These are phyloP conservation scores for Brassicogethes aeneus DNA, from an alignment of 2,888 invertebrate species.

Conservation along the genomic window DNA sequence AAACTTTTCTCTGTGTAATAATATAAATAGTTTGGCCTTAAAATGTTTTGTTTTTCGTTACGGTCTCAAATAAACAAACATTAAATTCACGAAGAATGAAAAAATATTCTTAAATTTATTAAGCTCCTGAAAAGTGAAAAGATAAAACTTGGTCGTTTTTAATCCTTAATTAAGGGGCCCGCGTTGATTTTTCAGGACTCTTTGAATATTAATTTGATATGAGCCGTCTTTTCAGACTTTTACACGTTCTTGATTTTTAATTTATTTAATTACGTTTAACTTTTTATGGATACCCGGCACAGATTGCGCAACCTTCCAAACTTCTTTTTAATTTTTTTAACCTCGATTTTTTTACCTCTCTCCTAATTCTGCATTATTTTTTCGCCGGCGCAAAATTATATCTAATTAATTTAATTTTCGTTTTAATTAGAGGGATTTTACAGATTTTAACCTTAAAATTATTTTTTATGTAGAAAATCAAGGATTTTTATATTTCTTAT, in stretches of 20 bases:
- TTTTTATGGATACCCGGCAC: neutral
- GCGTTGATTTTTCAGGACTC: constrained; percentile 19
- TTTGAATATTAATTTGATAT: constrained; percentile 27
- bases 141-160: too few relatives aligned
- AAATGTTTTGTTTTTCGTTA: too few relatives aligned
- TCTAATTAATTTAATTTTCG: neutral
- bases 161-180: constrained; percentile 25
- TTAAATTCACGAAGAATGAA: too few relatives aligned
- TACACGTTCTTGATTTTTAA: constrained; percentile 26
- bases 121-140: too few relatives aligned
- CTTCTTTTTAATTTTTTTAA: too few relatives aligned
- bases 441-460: neutral
- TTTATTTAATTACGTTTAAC: constrained; percentile 20
- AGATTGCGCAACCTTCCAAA: too few relatives aligned
- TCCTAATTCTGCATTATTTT: neutral
- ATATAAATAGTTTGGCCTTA: too few relatives aligned
- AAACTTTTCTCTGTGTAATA: too few relatives aligned
- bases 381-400: neutral
- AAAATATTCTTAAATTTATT: too few relatives aligned
- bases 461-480: too few relatives aligned
- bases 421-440: neutral
- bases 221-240: constrained; percentile 20
- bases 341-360: neutral
- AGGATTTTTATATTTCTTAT: too few relatives aligned
- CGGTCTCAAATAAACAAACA: too few relatives aligned